Base-by-base conservation (phyloP, 1,140 invertebrate species). In the Bombus affinis region DNA sequence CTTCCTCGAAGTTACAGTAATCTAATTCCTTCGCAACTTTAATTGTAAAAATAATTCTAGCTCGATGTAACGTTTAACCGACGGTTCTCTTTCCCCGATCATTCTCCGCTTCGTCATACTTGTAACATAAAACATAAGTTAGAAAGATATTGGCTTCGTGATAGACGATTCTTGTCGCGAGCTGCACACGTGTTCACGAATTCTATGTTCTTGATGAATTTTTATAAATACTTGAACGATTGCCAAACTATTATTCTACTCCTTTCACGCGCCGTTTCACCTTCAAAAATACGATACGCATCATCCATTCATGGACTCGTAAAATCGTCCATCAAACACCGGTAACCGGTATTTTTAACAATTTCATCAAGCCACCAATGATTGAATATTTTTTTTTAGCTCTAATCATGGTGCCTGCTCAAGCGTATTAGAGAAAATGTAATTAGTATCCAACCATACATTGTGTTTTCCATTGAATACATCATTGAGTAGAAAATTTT, bases 231-330 rank as follows among this genome's bases (percentile, higher is more conserved):
- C 32, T 65, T 74, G 71, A 47, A 75, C 28, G 9, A 35, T 15
- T 76, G 44, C 57, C 72, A 83, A 39, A 83, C 37, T 35, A 37
- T 66, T 66, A 76, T 76, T 37, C n/a, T 82, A 74, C 32, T n/a
- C 39, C 6, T 82, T 74, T 75, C 71, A 75, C 71, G 57, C 39
- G 47, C 12, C n/a, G 39, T 59, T 78, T 78, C 10, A 18, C 10
- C 32, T 53, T 80, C 53, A n/a, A 71, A 85, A 79, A 72, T 80
- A 72, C 53, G 25, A 44, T 15, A 9, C 12, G 28, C 47, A 42
- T 47, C 32, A n/a, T 9, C 59, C n/a, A 65, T 42, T 42, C 42
- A 70, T 77, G 13, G 32, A 32, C n/a, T 37, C 28, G 39, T 22
- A 47, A 9, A 35, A 18, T 2, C 25, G 39, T 47, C 57, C 4